Percentiles rank a stretch among this genome's conserved stretches.
Conservation (phyloP, 2,888 invertebrate species). For the Magallana nippona region DNA sequence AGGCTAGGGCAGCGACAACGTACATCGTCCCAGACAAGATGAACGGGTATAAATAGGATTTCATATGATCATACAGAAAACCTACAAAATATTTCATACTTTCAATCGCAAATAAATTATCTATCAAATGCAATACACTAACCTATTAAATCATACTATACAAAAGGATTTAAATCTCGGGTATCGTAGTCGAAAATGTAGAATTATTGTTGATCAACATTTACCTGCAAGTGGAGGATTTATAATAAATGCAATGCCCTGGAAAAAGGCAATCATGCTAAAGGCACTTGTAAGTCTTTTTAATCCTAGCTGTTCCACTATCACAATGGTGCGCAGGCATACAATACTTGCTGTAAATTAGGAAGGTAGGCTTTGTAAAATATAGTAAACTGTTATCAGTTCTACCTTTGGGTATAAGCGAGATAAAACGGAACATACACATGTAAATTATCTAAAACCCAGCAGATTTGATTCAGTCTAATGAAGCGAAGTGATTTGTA, state of each 20-base stretch:
- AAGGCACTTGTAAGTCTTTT: conserved; percentile 68
- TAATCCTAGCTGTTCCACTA: conserved; percentile 71
- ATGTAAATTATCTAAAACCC: no score
- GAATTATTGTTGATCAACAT: not conserved
- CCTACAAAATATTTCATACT: conserved; percentile 39
- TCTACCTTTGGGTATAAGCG: no score
- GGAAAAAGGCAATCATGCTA: conserved; percentile 71
- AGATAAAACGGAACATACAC: no score
- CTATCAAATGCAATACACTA: not conserved
- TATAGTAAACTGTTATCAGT: no score
- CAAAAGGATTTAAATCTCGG: not conserved
- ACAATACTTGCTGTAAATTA: conserved; percentile 66
- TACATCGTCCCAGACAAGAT: conserved; percentile 65
- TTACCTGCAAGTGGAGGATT: conserved; percentile 71
- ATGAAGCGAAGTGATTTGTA: no score
- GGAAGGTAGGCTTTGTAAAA: not conserved
- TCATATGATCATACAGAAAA: conserved; percentile 59
- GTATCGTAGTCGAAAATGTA: no score
- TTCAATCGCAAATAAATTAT: not conserved
- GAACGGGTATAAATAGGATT: conserved; percentile 65
- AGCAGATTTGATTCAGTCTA: no score
- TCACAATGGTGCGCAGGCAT: conserved; percentile 71
- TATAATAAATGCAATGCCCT: conserved; percentile 68
- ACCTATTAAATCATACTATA: not conserved
- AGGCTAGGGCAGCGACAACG: conserved; percentile 59